These are phyloP conservation scores for Anhinga anhinga DNA, from an alignment of 2,113 vertebrate species.

Conservation along the genomic window DNA sequence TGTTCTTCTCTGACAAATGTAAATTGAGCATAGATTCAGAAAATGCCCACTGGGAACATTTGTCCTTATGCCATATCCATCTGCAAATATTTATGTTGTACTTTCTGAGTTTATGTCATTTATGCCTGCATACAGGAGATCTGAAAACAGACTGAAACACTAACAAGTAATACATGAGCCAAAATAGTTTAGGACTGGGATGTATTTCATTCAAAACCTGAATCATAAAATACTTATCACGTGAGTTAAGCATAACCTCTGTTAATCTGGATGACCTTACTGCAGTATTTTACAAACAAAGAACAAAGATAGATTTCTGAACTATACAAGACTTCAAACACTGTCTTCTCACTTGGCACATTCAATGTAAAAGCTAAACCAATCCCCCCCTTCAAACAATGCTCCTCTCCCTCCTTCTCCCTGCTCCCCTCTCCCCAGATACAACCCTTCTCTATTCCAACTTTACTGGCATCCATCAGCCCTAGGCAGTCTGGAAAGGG, in stretches of 20 bases:
- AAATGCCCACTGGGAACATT: neutral
- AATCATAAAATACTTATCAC: neutral
- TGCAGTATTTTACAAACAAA: neutral
- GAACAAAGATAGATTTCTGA: neutral
- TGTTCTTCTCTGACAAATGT: neutral
- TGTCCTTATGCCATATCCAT: neutral
- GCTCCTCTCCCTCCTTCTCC: neutral
- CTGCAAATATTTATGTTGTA: slow-evolving; percentile 22
- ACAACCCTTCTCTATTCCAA: neutral
- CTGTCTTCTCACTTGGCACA: neutral
- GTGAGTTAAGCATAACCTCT: neutral
- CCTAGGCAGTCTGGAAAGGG: neutral
- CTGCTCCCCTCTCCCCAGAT: neutral
- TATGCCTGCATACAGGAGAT: neutral
- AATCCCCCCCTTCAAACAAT: neutral
- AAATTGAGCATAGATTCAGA: neutral
- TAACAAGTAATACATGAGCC: neutral
- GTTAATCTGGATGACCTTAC: neutral
- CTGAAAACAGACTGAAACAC: neutral
- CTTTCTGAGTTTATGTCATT: neutral
- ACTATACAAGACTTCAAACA: neutral
- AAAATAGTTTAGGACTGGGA: neutral
- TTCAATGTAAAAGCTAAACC: neutral
- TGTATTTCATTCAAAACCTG: neutral
- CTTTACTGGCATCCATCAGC: neutral